phyloP scores from a whole-genome alignment of 2,113 vertebrate species.

The Eulemur rufifrons region DNA sequence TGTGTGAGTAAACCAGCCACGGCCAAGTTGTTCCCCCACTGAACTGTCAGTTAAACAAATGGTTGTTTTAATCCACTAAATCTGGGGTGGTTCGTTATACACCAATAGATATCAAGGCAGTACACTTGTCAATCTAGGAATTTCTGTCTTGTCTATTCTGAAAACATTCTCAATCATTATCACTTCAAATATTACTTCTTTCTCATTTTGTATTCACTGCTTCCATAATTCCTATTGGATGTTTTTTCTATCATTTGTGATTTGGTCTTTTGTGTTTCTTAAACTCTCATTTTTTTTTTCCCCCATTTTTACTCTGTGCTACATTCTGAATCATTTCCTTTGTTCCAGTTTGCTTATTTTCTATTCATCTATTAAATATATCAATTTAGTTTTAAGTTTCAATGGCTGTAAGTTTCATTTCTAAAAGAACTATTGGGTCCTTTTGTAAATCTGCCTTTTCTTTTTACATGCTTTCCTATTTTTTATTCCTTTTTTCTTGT shows the following conservation, averaged over 20 bases:
- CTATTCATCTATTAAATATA: neutral
- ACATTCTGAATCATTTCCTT: neutral
- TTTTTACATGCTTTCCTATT: neutral
- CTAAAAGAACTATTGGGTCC: neutral
- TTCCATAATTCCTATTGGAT: neutral
- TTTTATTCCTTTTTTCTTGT: neutral
- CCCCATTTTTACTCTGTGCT: neutral
- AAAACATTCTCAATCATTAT: neutral
- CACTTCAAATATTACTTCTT: neutral
- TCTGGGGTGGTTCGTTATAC: neutral
- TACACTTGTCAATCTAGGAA: neutral
- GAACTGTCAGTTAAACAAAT: neutral
- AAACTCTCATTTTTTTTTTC: neutral
- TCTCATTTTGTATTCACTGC: neutral
- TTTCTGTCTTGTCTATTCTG: neutral
- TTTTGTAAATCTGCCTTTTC: neutral
- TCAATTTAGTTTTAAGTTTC: slow-evolving; percentile 17
- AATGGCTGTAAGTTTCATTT: neutral
- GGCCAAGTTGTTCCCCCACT: neutral
- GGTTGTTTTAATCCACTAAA: neutral
- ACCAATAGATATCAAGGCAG: neutral
- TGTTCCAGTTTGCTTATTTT: slow-evolving; percentile 18
- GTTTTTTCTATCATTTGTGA: neutral
- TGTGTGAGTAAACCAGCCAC: neutral
- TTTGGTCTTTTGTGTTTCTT: neutral